phyloP scores from a whole-genome alignment of 2,888 invertebrate species.

The Heliconius charithonia region DNA sequence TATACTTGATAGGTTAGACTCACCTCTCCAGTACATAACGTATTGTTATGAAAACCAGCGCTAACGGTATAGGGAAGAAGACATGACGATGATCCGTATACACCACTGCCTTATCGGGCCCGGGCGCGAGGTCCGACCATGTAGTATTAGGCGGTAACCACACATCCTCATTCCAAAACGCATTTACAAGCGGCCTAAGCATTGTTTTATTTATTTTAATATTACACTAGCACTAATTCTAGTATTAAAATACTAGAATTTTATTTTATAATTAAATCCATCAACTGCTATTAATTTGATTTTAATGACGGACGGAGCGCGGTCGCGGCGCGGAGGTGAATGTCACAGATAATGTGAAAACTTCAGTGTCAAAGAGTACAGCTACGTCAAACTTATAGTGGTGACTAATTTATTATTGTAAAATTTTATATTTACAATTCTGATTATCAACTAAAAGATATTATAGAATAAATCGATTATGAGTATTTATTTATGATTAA shows the following conservation, averaged over 20 bases:
- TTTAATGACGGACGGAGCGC: constrained; percentile 43
- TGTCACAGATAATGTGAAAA: constrained; percentile 43
- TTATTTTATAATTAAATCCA: constrained; percentile 45
- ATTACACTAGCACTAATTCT: constrained; percentile 26
- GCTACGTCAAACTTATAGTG: not conserved
- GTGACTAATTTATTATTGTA: not conserved
- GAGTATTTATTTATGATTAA: not conserved
- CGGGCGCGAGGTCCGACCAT: constrained; percentile 93
- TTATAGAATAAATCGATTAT: not conserved
- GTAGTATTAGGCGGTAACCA: constrained; percentile 97
- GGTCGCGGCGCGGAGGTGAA: constrained; percentile 33
- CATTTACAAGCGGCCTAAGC: constrained; percentile 74
- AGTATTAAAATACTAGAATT: constrained; percentile 41
- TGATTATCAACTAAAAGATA: not conserved
- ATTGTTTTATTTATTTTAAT: constrained; percentile 51
- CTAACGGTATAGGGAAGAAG: constrained; percentile 92
- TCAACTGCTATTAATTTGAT: constrained; percentile 43
- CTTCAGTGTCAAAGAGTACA: constrained; percentile 8
- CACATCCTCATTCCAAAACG: constrained; percentile 92
- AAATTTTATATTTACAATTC: not conserved
- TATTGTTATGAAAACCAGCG: constrained; percentile 89
- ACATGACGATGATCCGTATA: constrained; percentile 93
- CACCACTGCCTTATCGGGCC: constrained; percentile 87
- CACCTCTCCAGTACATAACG: constrained; percentile 94
- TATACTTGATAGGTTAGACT: constrained; percentile 35